Conservation (phyloP, 2,797 vertebrate genomes). For the Alectoris magna region DNA sequence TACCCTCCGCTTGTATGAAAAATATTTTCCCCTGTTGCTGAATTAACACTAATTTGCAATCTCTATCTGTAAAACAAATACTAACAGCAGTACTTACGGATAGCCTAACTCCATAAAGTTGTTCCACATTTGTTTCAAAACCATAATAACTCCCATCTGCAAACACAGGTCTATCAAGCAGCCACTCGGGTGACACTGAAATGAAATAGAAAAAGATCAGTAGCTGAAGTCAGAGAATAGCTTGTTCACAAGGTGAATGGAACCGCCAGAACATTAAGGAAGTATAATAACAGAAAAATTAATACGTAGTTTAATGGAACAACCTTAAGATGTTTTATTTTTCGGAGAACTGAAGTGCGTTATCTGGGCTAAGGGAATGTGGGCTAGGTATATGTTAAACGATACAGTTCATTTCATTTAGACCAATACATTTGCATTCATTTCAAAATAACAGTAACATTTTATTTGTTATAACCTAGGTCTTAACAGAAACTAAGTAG, state of each 20-base stretch:
- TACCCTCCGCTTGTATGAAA: background rate
- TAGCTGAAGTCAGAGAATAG: background rate
- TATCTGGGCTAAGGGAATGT: background rate
- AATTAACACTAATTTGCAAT: background rate
- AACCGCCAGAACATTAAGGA: background rate
- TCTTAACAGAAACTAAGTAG: background rate
- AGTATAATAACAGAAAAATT: background rate
- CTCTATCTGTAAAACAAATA: background rate
- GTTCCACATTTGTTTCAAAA: conserved; percentile 99
- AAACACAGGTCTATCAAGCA: conserved; percentile 98
- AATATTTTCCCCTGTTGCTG: background rate
- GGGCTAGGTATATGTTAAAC: background rate
- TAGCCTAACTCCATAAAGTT: conserved; percentile 99
- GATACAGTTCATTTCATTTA: accelerated
- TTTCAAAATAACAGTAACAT: background rate
- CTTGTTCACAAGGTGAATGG: background rate
- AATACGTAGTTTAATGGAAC: background rate
- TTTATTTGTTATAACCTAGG: background rate
- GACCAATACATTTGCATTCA: background rate
- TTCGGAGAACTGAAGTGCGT: background rate
- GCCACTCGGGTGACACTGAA: conserved; percentile 96
- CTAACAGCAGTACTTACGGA: conserved; percentile 80
- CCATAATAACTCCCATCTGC: conserved; percentile 99
- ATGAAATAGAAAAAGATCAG: conserved; percentile 4
- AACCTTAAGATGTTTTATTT: background rate